These are phyloP conservation scores for Nothobranchius kuhntae DNA, from an alignment of 2,113 vertebrate species.

Conservation along the genomic window DNA sequence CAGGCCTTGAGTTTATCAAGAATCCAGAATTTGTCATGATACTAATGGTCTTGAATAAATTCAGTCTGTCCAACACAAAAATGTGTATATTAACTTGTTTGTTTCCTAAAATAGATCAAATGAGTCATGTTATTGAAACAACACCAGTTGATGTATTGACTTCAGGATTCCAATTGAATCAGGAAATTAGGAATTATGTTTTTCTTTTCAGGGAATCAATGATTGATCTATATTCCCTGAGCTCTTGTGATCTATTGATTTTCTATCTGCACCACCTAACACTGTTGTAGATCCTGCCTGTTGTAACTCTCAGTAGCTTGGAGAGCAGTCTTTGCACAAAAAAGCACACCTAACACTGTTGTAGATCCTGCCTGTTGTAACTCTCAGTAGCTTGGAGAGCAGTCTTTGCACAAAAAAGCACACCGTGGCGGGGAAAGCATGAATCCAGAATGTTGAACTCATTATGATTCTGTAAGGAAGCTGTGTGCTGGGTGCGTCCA, in stretches of 20 bases:
- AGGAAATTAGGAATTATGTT: slow-evolving; percentile 4
- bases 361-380: not conserved
- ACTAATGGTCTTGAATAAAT: no score
- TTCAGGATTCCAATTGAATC: slow-evolving; percentile 13
- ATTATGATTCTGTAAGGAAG: not conserved
- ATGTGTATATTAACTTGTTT: no score
- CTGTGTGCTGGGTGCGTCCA: not conserved
- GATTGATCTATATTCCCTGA: slow-evolving; percentile 18
- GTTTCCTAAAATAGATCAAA: no score
- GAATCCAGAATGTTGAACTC: not conserved
- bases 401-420: slow-evolving; percentile 12
- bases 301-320: slow-evolving; percentile 19
- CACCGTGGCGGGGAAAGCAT: not conserved
- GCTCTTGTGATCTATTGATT: slow-evolving; percentile 32
- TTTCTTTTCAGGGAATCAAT: slow-evolving; percentile 25
- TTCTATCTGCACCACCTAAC: not conserved
- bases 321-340: slow-evolving; percentile 5
- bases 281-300: not conserved
- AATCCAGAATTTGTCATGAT: no score
- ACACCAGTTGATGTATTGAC: slow-evolving; percentile 12
- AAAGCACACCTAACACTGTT: not conserved
- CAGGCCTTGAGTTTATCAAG: not conserved
- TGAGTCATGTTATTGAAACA: not conserved
- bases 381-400: slow-evolving; percentile 9
- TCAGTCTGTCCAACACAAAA: no score